Evolutionary conservation across 2,113 vertebrate genomes (phyloP).

Genomic region (Chloropsis cyanopogon): DNA sequence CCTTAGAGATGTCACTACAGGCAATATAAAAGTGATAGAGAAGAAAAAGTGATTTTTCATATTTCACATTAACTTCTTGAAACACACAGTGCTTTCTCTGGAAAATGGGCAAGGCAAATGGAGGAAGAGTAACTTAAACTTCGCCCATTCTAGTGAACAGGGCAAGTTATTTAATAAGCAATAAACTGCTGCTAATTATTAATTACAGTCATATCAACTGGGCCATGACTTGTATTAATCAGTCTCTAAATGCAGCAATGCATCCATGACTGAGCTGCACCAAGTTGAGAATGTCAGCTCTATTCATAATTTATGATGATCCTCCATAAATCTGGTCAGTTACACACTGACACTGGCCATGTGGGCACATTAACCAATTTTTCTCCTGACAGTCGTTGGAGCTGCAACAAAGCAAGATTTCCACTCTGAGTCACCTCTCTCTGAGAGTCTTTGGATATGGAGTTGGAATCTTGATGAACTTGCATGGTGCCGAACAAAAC

Average conservation of each 20-base stretch:
- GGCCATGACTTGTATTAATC: background rate
- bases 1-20: background rate
- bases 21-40: background rate
- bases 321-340: background rate
- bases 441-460: background rate
- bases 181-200: background rate
- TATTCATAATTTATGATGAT: background rate
- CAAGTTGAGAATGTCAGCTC: background rate
- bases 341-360: background rate
- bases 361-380: background rate
- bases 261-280: background rate
- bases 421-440: background rate
- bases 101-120: background rate
- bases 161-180: background rate
- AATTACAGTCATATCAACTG: background rate
- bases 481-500: background rate
- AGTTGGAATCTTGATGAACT: background rate
- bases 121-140: background rate
- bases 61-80: background rate
- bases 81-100: background rate
- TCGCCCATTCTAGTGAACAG: background rate
- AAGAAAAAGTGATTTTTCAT: background rate
- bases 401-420: background rate
- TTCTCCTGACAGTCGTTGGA: background rate
- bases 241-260: background rate